Percentiles rank a stretch among this genome's conserved stretches.
Conservation (phyloP, 1,140 invertebrate species). For the Bombus superbus region DNA sequence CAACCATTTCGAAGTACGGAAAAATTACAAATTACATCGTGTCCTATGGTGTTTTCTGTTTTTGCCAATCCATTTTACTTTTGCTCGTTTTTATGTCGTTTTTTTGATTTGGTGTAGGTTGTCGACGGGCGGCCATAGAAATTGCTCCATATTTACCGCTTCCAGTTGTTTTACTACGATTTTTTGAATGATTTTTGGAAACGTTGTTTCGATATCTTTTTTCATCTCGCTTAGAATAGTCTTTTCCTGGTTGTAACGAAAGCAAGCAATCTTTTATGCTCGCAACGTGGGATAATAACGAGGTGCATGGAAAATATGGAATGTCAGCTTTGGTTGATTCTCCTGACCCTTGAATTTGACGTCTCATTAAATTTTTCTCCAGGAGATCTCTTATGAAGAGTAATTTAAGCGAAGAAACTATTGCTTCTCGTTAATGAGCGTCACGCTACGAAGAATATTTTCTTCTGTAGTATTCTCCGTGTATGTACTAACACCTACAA, state of each 20-base stretch:
- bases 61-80: not conserved
- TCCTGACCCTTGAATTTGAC: not conserved
- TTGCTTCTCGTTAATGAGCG: not conserved
- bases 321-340: not conserved
- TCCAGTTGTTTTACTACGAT: not conserved
- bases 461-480: not conserved
- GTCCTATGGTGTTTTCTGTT: too few relatives aligned
- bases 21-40: constrained; percentile 19
- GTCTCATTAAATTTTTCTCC: not conserved
- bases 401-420: not conserved
- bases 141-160: not conserved
- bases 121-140: not conserved
- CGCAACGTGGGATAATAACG: not conserved
- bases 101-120: not conserved
- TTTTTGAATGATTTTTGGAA: not conserved
- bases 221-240: too few relatives aligned
- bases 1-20: constrained; percentile 16
- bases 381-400: not conserved
- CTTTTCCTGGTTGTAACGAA: too few relatives aligned
- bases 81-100: too few relatives aligned
- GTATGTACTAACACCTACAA: too few relatives aligned
- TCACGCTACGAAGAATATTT: not conserved
- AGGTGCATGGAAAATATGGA: not conserved
- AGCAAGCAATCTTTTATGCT: not conserved
- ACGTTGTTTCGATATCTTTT: not conserved